These are phyloP conservation scores for Nothoprocta pentlandii DNA, from an alignment of 2,113 vertebrate genomes.

Conservation along the genomic window DNA sequence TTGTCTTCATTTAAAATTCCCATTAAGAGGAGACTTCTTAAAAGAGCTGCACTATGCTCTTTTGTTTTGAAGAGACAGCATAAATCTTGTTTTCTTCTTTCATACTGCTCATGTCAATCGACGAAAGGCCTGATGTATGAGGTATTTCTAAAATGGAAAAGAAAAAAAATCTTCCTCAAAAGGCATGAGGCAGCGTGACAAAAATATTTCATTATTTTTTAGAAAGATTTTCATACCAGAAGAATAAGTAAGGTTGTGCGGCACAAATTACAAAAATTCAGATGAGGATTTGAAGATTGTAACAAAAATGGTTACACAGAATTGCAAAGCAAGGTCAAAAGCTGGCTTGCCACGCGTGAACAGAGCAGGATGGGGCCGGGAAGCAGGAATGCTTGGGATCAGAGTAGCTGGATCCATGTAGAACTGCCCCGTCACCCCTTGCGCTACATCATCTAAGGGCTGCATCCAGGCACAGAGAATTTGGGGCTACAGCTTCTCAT, in stretches of 20 bases:
- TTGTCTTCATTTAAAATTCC: constrained; percentile 21
- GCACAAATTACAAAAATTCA: neutral
- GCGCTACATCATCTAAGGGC: neutral
- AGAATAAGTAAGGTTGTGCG: neutral
- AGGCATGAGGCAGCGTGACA: neutral
- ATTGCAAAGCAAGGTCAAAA: neutral
- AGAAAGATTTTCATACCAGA: neutral
- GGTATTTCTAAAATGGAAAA: neutral
- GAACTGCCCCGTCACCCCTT: neutral
- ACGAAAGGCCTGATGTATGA: constrained; percentile 11
- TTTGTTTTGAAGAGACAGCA: constrained; percentile 28
- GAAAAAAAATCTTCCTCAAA: neutral
- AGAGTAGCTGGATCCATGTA: neutral
- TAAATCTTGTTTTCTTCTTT: constrained; percentile 42
- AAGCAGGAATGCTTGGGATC: neutral
- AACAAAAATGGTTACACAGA: neutral
- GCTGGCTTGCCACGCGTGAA: neutral
- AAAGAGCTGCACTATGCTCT: constrained; percentile 18
- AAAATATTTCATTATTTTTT: neutral
- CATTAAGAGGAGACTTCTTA: constrained; percentile 31
- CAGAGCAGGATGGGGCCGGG: neutral
- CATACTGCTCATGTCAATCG: neutral
- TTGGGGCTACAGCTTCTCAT: neutral
- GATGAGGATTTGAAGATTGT: neutral
- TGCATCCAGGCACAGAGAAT: neutral